phyloP scores from a whole-genome alignment of 2,113 vertebrate species.

The Mus pahari region DNA sequence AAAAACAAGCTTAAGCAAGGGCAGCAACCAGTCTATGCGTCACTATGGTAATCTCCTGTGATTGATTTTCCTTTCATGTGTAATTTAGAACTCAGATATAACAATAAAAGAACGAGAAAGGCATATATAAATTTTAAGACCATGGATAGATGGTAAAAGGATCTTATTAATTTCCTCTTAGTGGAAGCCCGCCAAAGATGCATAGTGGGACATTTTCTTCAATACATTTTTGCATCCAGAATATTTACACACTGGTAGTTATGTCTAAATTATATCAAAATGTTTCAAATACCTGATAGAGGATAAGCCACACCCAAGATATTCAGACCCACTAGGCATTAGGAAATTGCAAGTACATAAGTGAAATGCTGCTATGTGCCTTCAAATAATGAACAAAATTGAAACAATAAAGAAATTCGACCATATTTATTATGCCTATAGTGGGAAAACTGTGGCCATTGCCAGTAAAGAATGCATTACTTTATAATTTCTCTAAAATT shows the following conservation, averaged over 20 bases:
- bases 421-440: neutral
- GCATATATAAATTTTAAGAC: neutral
- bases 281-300: neutral
- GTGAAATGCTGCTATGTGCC: neutral
- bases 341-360: neutral
- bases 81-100: neutral
- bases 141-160: neutral
- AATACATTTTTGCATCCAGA: neutral
- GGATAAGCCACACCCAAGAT: neutral
- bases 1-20: neutral
- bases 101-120: neutral
- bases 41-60: neutral
- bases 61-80: neutral
- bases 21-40: too few relatives aligned
- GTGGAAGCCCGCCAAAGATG: neutral
- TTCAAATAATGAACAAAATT: neutral
- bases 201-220: neutral
- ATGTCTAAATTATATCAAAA: neutral
- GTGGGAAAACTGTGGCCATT: neutral
- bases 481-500: neutral
- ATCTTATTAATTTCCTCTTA: neutral
- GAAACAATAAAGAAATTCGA: neutral
- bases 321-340: neutral
- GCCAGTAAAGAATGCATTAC: neutral
- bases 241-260: neutral